Base-by-base conservation (phyloP, 2,797 vertebrate genomes). In the Toxotes lorentzi region DNA sequence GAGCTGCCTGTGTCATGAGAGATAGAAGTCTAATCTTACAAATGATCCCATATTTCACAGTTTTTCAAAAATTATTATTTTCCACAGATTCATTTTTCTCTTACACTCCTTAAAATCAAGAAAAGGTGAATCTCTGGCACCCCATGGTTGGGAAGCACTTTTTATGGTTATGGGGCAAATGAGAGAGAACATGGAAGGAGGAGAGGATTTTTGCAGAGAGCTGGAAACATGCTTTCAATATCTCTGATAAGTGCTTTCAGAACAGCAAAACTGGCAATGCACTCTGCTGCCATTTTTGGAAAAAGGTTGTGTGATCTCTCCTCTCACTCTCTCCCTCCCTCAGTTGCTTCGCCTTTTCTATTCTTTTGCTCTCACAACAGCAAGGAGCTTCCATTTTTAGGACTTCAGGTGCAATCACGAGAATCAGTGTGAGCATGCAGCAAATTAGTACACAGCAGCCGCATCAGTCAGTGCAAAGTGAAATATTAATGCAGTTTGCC, bases 251-350 rank as follows among this genome's bases (percentile, higher is more conserved):
- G 74, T 60, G 82, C 74, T 81, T 78, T 86, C 69, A 80, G 59
- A 82, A 80, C 59, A 80, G 79, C 67, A 69, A 73, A 86, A 77
- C 81, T 72, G 64, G 75, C 64, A 59, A 41, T 45, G 62, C 70
- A 77, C 75, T 62, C 53, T 23, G 57, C 43, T 81, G 70, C 79
- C 65, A 79, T 85, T 88, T 84, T 90, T 86, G 73, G 73, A 84
- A 76, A 79, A 83, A 76, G 78, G 62, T 81, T 81, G 73, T 69
- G 72, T 78, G 75, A 90, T 83, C 76, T 81, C 68, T 70, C 80
- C 13, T 81, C 67, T 72, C 59, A 2, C 59, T 68, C 62, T 3
- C 30, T 67, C 63, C 45, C 70, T 64, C 75, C 50, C 58, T 59
- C 54, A 1, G 27, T 71, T 45, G 8, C 32, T 47, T 64, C 1